Conservation (phyloP, 2,888 invertebrate species). For the Philonicus albiceps region DNA sequence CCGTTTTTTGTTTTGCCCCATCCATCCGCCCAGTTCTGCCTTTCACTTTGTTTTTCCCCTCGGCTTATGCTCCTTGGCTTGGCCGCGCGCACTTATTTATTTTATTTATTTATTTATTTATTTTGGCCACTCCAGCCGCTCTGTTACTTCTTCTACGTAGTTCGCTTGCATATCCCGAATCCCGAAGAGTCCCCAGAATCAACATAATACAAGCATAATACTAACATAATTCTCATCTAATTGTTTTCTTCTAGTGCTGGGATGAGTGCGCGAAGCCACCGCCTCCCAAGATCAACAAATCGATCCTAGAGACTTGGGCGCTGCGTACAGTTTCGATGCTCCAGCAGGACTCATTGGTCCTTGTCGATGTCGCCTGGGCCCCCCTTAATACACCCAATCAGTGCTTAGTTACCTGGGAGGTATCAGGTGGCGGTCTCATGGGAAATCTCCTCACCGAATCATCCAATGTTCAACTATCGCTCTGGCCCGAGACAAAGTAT, state of each 20-base stretch:
- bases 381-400: constrained; percentile 57
- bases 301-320: constrained; percentile 58
- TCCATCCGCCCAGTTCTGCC: too few species aligned
- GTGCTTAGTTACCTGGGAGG: constrained; percentile 63
- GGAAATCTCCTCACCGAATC: constrained; percentile 62
- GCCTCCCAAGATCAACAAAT: constrained; percentile 56
- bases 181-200: background rate
- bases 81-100: background rate
- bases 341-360: constrained; percentile 60
- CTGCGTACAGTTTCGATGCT: constrained; percentile 60
- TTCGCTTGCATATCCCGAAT: background rate
- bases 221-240: constrained; percentile 27
- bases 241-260: constrained; percentile 57
- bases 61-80: background rate
- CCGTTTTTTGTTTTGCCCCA: background rate
- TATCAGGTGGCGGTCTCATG: constrained; percentile 62
- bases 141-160: background rate
- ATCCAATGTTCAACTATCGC: constrained; percentile 60
- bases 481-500: constrained; percentile 63
- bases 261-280: constrained; percentile 57
- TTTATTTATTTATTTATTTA: too few species aligned
- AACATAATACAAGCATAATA: background rate
- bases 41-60: background rate
- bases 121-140: background rate
- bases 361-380: constrained; percentile 62